phyloP scores from a whole-genome alignment of 2,113 vertebrate species.

The Macrotis lagotis region DNA sequence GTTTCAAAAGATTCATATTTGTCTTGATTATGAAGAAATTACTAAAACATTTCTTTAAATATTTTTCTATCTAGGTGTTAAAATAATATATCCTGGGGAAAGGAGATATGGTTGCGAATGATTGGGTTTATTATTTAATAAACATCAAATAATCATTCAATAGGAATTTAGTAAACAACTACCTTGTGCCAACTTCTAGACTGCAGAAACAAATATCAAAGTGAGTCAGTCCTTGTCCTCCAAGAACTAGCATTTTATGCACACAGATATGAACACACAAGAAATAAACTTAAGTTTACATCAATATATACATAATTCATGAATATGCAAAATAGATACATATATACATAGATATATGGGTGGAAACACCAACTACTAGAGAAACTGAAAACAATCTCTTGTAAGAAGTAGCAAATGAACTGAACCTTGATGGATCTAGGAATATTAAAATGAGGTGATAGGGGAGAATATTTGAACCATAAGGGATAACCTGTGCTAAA shows the following conservation, averaged over 20 bases:
- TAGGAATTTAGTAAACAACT: neutral
- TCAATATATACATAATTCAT: no score
- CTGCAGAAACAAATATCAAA: neutral
- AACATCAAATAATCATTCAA: conserved; percentile 21
- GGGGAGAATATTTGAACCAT: neutral
- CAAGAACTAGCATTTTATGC: neutral
- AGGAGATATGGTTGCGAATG: neutral
- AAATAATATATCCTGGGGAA: neutral
- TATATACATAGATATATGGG: no score
- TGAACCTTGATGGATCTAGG: neutral
- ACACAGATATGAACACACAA: neutral
- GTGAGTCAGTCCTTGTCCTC: neutral
- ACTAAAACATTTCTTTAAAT: neutral
- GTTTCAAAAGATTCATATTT: conserved; percentile 1
- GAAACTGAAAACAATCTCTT: neutral
- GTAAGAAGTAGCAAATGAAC: neutral
- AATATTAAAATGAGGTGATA: neutral
- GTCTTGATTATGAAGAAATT: neutral
- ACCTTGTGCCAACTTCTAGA: neutral
- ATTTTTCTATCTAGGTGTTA: neutral
- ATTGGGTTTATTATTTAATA: conserved; percentile 65
- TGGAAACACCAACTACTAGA: neutral
- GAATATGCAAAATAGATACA: no score
- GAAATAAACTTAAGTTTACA: neutral
- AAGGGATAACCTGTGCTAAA: neutral